phyloP scores from a whole-genome alignment of 2,888 invertebrate species.

The Ornithoptera alexandrae region DNA sequence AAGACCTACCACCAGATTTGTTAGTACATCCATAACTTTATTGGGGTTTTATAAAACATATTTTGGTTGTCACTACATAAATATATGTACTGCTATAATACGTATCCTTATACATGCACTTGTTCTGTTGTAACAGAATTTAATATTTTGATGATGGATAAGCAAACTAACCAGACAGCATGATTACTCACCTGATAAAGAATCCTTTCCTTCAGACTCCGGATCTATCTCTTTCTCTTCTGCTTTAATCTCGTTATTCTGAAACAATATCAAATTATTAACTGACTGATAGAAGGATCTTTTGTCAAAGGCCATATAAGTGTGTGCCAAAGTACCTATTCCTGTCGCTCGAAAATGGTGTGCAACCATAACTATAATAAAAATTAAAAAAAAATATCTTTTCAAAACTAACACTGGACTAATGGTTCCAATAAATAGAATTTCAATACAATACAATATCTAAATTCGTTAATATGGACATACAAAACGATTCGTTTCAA shows the following conservation, averaged over 20 bases:
- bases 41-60: not conserved
- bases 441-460: no score
- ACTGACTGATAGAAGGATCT: no score
- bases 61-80: not conserved
- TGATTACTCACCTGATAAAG: slow-evolving; percentile 50
- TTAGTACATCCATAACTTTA: no score
- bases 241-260: slow-evolving; percentile 49
- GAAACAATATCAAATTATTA: slow-evolving; percentile 35
- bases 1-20: no score
- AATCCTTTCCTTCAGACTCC: slow-evolving; percentile 61
- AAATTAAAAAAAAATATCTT: no score
- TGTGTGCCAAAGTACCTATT: no score
- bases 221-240: slow-evolving; percentile 57
- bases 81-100: not conserved
- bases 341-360: no score
- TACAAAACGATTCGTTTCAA: no score
- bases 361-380: no score
- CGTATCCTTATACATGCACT: not conserved
- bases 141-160: not conserved
- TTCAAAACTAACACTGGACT: no score
- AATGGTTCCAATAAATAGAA: not conserved
- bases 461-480: no score
- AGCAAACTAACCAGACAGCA: not conserved
- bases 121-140: not conserved
- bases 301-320: no score